A percentile compares a stretch with the other conserved stretches of the same genome.
Conservation (phyloP, 2,888 invertebrate species). For the Harpalus rubripes region DNA sequence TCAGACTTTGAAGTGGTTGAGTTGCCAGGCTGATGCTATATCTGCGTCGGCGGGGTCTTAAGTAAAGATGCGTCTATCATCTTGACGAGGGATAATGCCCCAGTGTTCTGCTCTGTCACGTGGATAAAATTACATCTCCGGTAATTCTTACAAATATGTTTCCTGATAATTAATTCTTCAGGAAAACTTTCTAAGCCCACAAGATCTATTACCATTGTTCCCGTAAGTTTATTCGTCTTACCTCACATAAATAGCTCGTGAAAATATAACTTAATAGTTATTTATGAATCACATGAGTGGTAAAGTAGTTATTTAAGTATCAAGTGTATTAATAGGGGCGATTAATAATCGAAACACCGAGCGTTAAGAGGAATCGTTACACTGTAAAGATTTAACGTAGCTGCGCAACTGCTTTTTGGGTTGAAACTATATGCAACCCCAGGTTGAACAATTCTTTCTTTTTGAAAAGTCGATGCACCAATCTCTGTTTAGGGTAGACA, state of each 20-base stretch:
- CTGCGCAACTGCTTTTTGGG: no score
- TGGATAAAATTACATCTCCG: slow-evolving; percentile 22
- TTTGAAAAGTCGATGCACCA: no score
- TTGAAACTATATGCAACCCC: no score
- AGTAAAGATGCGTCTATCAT: slow-evolving; percentile 30
- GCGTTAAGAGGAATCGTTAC: no score
- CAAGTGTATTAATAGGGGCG: no score
- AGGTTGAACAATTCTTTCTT: no score
- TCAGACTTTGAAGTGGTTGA: slow-evolving; percentile 25
- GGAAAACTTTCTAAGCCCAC: not conserved
- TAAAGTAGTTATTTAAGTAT: no score
- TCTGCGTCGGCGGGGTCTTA: slow-evolving; percentile 8
- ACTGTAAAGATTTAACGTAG: no score
- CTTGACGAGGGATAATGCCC: slow-evolving; percentile 35
- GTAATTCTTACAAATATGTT: slow-evolving; percentile 38
- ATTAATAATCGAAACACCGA: no score
- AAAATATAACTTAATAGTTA: no score
- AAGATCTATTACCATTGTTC: not conserved
- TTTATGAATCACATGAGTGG: no score
- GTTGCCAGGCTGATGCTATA: not conserved
- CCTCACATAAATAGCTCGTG: not conserved
- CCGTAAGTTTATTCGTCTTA: not conserved
- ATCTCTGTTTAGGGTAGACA: no score
- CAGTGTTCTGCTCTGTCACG: slow-evolving; percentile 9
- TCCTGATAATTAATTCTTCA: slow-evolving; percentile 23